phyloP scores from a whole-genome alignment of 2,888 invertebrate species.

The Cephus pygmeus region DNA sequence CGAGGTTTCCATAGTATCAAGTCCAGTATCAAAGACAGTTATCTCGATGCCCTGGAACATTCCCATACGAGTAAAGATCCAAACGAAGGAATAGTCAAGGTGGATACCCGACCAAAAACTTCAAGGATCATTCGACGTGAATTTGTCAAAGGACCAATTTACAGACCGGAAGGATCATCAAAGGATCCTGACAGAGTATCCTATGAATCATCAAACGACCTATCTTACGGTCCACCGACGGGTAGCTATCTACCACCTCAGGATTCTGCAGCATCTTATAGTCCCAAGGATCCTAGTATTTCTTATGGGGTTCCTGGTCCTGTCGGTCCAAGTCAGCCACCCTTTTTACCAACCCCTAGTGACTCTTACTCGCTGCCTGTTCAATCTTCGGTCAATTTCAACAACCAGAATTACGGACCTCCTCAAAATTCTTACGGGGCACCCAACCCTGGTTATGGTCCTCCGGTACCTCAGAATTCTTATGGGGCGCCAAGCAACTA shows the following conservation, averaged over 20 bases:
- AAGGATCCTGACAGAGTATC: neutral
- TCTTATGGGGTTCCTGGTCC: slow-evolving; percentile 52
- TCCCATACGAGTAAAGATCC: slow-evolving; percentile 68
- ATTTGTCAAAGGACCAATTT: slow-evolving; percentile 45
- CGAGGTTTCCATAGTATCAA: slow-evolving; percentile 3
- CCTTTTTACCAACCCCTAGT: slow-evolving; percentile 36
- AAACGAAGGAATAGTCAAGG: slow-evolving; percentile 37
- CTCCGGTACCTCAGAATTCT: slow-evolving; percentile 15
- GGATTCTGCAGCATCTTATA: slow-evolving; percentile 52
- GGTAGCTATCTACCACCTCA: neutral
- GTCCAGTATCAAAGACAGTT: slow-evolving; percentile 68
- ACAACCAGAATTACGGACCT: slow-evolving; percentile 25
- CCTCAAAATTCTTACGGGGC: slow-evolving; percentile 32
- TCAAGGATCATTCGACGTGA: slow-evolving; percentile 43
- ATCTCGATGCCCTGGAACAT: slow-evolving; percentile 74
- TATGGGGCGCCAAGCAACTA: slow-evolving; percentile 35
- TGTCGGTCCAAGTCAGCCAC: slow-evolving; percentile 19
- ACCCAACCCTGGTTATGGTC: slow-evolving; percentile 15
- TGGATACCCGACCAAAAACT: slow-evolving; percentile 22
- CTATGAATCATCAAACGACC: slow-evolving; percentile 27
- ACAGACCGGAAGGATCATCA: slow-evolving; percentile 31
- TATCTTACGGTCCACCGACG: slow-evolving; percentile 32
- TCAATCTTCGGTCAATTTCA: slow-evolving; percentile 33
- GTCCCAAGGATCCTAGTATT: slow-evolving; percentile 46
- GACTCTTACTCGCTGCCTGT: slow-evolving; percentile 43